Base-by-base conservation (phyloP, 1,140 invertebrate species). In the Stegodyphus mimosarum region DNA sequence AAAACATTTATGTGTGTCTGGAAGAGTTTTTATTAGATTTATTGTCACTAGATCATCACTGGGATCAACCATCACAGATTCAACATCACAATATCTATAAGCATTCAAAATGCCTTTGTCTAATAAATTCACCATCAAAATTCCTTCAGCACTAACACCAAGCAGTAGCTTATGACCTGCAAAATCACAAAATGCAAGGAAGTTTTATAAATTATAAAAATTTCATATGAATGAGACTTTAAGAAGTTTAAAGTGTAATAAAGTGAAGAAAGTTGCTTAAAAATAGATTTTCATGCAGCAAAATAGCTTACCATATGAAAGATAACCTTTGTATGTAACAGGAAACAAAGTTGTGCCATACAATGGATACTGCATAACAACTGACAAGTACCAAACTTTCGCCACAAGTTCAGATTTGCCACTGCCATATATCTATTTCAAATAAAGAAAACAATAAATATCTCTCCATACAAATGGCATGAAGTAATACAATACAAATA, bases 321-420 rank as follows among this genome's bases (percentile, higher is more conserved):
- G 96, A 89, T 96, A 95, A 5, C 96, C 96, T 87, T 96, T 94
- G 90, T 98, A 98, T 1, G 94, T 95, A 51, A 98, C 97, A 55
- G 94, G 94, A 90, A 96, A 98, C 91, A 98, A 94, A 0, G 97
- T 97, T 73, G 96, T 97, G 4, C 97, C 97, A 89, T 98, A 98
- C 1, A 98, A 92, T 0, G 97, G 96, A 90, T 98, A 99, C 90
- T 99, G 97, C 96, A 98, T 98, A 1, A 99, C 97, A 89, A 97
- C 98, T 0, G 96, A 97, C 70, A 99, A 91, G 90, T 98, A 98
- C 88, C 98, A 93, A 9, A 97, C 96, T 91, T 98, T 98, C 2
- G 96, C 96, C 5, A 97, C 96, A 50, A 98, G 90, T 89, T 98
- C 96, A 7, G 95, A 94, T 87, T 97, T 95, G 0, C 96, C 96